phyloP scores from a whole-genome alignment of 2,888 invertebrate genomes.

The Dryobotodes eremita region DNA sequence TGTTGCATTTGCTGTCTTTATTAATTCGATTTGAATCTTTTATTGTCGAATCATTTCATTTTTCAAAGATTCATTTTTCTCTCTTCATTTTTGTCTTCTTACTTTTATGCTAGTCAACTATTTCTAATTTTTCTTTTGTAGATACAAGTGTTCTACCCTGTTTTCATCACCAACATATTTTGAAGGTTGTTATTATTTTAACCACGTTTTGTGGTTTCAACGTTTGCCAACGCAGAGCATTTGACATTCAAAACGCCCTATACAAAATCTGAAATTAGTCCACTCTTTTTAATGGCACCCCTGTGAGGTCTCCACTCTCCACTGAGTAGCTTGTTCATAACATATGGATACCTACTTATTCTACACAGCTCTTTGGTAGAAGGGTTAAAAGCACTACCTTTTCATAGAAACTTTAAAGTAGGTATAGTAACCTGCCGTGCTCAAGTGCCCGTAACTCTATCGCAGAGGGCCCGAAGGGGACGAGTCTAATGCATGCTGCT shows the following conservation, averaged over 20 bases:
- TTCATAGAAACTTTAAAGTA: conserved; percentile 60
- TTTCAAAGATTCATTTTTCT: too few relatives aligned
- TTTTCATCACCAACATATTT: not conserved
- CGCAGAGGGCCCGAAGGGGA: conserved; percentile 66
- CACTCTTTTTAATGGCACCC: conserved; percentile 34
- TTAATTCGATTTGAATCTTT: not conserved
- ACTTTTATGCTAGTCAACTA: not conserved
- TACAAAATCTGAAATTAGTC: conserved; percentile 29
- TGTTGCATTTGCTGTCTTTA: not conserved
- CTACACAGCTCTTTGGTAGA: conserved; percentile 13
- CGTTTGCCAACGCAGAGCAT: conserved; percentile 1
- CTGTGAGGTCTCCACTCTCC: conserved; percentile 9
- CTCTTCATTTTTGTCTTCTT: not conserved
- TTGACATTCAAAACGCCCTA: conserved; percentile 23
- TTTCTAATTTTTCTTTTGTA: not conserved
- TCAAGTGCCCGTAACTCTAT: conserved; percentile 78
- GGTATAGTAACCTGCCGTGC: conserved; percentile 72
- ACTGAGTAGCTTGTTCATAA: conserved; percentile 36
- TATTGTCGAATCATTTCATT: not conserved
- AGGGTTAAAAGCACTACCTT: conserved; percentile 54
- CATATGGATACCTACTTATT: conserved; percentile 27
- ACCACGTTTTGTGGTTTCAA: not conserved
- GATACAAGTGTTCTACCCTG: not conserved
- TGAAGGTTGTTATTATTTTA: not conserved
- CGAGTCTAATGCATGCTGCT: conserved; percentile 63